Evolutionary conservation across 2,888 invertebrate genomes (phyloP).

Genomic region (Eilema caniola): DNA sequence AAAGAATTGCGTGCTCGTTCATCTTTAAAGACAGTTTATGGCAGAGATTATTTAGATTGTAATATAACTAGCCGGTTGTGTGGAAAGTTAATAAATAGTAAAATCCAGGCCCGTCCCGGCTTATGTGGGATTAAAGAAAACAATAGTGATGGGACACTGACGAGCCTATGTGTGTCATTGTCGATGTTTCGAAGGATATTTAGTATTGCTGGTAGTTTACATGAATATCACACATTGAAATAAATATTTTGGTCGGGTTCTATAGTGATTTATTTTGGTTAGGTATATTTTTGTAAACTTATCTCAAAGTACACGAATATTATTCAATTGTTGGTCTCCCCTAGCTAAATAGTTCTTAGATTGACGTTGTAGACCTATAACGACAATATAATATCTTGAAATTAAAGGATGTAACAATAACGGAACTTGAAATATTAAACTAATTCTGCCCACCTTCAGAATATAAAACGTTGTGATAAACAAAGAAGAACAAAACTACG

Average conservation of each 20-base stretch:
- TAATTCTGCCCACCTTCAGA: not conserved
- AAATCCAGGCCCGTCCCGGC: conserved; percentile 59
- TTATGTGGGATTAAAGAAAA: conserved; percentile 71
- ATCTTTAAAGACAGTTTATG: conserved; percentile 23
- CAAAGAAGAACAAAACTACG: not conserved
- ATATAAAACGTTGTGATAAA: not conserved
- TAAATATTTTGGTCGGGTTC: no score
- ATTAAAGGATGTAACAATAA: no score
- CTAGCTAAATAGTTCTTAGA: no score
- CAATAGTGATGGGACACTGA: conserved; percentile 52
- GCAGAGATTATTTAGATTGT: conserved; percentile 2
- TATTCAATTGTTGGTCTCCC: no score
- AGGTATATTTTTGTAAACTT: no score
- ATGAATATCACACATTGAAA: not conserved
- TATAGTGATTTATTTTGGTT: no score
- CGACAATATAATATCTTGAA: no score
- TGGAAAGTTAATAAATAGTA: conserved; percentile 62
- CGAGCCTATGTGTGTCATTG: conserved; percentile 37
- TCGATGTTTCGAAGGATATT: conserved; percentile 44
- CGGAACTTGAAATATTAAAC: not conserved
- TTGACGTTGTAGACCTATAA: no score
- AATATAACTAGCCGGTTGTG: conserved; percentile 21
- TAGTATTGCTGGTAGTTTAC: no score
- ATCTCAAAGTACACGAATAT: no score
- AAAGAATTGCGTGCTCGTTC: conserved; percentile 33